A percentile compares a stretch with the other conserved stretches of the same genome.
phyloP scores from a whole-genome alignment of 1,140 invertebrate genomes.

The Pseudomyrmex sp. region DNA sequence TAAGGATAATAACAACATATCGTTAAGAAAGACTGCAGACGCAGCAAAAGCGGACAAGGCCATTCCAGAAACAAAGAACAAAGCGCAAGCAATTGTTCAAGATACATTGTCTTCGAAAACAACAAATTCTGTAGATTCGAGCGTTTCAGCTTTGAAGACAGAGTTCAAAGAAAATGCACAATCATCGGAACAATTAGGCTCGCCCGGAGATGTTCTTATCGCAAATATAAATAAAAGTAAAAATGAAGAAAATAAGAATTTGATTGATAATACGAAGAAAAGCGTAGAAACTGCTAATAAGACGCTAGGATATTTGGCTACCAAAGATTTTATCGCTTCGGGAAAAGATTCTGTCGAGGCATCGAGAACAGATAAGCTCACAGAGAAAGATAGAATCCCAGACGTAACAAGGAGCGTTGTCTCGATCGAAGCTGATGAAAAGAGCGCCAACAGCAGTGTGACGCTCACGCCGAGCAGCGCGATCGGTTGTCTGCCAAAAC shows the following conservation, averaged over 20 bases:
- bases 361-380: background rate
- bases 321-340: background rate
- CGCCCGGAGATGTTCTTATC: background rate
- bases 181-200: background rate
- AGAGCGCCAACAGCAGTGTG: constrained; percentile 53
- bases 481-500: constrained; percentile 71
- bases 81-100: background rate
- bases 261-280: background rate
- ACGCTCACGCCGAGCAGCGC: constrained; percentile 24
- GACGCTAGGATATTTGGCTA: background rate
- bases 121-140: background rate
- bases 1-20: constrained; percentile 5
- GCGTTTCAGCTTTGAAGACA: background rate
- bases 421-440: constrained; percentile 23
- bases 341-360: background rate
- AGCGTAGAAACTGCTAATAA: background rate
- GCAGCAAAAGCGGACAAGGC: background rate
- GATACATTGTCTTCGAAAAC: background rate
- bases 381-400: background rate
- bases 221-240: background rate
- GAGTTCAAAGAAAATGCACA: background rate
- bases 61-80: background rate
- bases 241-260: background rate
- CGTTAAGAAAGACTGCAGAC: background rate
- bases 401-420: constrained; percentile 4